Evolutionary conservation across 1,140 invertebrate genomes (phyloP).

Genomic region (Popillia japonica): DNA sequence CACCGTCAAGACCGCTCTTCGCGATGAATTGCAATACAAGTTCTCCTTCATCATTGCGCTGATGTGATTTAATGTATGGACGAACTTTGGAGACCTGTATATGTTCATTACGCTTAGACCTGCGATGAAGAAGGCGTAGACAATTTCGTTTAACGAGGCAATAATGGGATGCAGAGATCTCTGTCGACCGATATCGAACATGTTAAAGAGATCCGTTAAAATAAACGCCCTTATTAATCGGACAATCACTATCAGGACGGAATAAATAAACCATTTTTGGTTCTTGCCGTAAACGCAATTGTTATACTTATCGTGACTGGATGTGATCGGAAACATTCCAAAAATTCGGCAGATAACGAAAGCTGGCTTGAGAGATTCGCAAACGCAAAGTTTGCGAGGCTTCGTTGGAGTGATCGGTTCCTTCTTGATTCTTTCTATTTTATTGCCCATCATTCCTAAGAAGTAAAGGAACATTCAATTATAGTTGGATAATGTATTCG

Average conservation of each 20-base stretch:
- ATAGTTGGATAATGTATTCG: too few relatives aligned
- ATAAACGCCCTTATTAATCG: slow-evolving; percentile 42
- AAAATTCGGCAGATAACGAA: slow-evolving; percentile 45
- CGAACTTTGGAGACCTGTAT: slow-evolving; percentile 45
- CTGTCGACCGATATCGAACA: slow-evolving; percentile 40
- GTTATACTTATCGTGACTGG: slow-evolving; percentile 39
- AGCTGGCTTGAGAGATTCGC: slow-evolving; percentile 46
- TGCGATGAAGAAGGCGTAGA: slow-evolving; percentile 48
- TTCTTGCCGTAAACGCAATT: slow-evolving; percentile 48
- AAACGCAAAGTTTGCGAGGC: slow-evolving; percentile 44
- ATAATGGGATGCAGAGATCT: slow-evolving; percentile 50
- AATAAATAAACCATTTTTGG: slow-evolving; percentile 47
- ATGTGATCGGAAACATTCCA: slow-evolving; percentile 51
- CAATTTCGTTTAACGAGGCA: slow-evolving; percentile 50
- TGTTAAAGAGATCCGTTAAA: slow-evolving; percentile 45
- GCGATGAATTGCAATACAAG: slow-evolving; percentile 50
- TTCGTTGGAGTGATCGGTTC: neutral
- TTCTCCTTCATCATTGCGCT: slow-evolving; percentile 44
- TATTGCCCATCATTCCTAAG: neutral
- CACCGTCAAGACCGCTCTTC: slow-evolving; percentile 38
- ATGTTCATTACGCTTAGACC: slow-evolving; percentile 45
- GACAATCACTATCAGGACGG: slow-evolving; percentile 38
- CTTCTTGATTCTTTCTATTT: neutral
- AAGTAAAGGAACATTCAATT: too few relatives aligned
- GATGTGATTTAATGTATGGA: slow-evolving; percentile 49